Conservation (phyloP, 2,888 invertebrate genomes). For the Lepidochitona cinerea region DNA sequence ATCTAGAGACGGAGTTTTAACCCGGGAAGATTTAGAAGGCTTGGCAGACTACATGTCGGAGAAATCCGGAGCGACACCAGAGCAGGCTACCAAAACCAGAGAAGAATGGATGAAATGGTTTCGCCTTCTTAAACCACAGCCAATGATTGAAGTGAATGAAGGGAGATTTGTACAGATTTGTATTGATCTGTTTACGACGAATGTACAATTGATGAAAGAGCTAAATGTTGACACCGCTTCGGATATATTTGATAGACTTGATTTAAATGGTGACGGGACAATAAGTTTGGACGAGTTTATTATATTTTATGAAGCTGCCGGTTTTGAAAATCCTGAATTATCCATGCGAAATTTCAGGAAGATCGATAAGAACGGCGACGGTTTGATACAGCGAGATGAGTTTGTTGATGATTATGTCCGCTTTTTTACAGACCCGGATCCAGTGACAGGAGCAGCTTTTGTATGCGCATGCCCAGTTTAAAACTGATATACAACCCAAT, state of each 20-base stretch:
- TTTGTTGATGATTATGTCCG: background rate
- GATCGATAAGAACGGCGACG: background rate
- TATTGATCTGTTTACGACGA: background rate
- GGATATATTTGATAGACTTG: background rate
- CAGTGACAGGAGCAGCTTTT: no score
- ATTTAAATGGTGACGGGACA: background rate
- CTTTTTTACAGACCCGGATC: background rate
- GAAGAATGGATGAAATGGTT: background rate
- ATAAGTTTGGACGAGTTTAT: background rate
- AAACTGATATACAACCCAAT: no score
- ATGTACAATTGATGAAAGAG: background rate
- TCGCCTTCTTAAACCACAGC: background rate
- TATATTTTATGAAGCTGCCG: background rate
- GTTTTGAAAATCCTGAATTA: background rate
- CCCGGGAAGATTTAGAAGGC: background rate
- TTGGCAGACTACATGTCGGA: background rate
- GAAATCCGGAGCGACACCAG: background rate
- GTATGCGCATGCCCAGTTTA: no score
- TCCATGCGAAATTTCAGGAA: background rate
- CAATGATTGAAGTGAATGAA: background rate
- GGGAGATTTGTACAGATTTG: background rate
- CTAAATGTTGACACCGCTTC: background rate
- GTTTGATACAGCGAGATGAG: background rate
- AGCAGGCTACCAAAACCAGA: background rate
- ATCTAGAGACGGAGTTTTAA: background rate